Evolutionary conservation across 2,888 invertebrate genomes (phyloP), one percentile per base, ranked within the genome.

Genomic region (Chymomyza procnemis): DNA sequence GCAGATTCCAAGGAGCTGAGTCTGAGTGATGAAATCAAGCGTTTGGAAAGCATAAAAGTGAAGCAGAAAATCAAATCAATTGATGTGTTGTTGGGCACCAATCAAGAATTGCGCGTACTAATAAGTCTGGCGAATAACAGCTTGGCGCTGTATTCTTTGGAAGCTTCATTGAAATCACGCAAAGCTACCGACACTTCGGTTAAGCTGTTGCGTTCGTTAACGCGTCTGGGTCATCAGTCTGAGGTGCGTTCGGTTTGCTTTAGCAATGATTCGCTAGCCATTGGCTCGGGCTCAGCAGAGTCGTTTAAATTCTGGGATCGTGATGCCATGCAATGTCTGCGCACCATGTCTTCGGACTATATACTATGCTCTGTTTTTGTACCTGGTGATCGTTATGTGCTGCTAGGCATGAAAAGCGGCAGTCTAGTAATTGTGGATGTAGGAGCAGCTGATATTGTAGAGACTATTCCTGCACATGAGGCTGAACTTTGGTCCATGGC

Each of bases 251-350:
- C 96, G 21, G 92, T 99, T 21, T 93, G 95, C 64, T 97, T 99
- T 89, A 97, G 97, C 89, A 96, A 96, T 1, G 98, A 99, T 90
- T 97, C 96, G 88, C 92, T 97, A 68, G 96, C 96, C 1, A 93
- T 99, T 67, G 93, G 96, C 1, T 96, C 98, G 0, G 97, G 95
- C 0, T 95, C 97, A 74, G 95, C 94, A 0, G 97, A 98, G 79
- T 94, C 95, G 6, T 92, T 98, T 46, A 99, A 99, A 92, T 92
- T 99, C 61, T 99, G 99, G 99, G 98, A 97, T 90, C 94, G 93
- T 73, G 90, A 92, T 78, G 94, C 92, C 72, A 92, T 95, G 76
- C 91, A 93, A 55, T 95, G 96, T 77, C 92, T 96, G 18, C 93
- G 96, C 61, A 96, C 96, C 0, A 92, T 97, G 64, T 87, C 88